Percentiles rank a stretch among this genome's conserved stretches.
Conservation (phyloP, 2,888 invertebrate species). For the Gerosis bhagava region DNA sequence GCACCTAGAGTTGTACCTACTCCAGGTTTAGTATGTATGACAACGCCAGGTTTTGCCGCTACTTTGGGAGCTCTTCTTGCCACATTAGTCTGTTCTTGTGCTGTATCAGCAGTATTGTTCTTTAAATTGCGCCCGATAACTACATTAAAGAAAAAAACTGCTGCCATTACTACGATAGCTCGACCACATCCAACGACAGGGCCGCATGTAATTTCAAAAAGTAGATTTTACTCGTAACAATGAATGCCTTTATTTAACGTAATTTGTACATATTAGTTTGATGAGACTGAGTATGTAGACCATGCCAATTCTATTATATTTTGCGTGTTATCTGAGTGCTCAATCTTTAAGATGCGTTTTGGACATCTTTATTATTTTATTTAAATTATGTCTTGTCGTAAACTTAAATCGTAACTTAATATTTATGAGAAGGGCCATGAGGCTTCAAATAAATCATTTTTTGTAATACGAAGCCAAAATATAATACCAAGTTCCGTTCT, state of each 20-base stretch:
- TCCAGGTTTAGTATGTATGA: slow-evolving; percentile 94
- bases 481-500: slow-evolving; percentile 21
- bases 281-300: slow-evolving; percentile 78
- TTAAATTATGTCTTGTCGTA: slow-evolving; percentile 14
- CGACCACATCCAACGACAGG: slow-evolving; percentile 68
- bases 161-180: slow-evolving; percentile 70
- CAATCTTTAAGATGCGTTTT: slow-evolving; percentile 39
- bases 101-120: slow-evolving; percentile 93
- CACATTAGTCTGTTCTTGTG: slow-evolving; percentile 92
- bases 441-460: slow-evolving; percentile 47
- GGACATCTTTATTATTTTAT: slow-evolving; percentile 18
- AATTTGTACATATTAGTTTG: slow-evolving; percentile 81
- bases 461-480: slow-evolving; percentile 9
- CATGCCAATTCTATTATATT: slow-evolving; percentile 65
- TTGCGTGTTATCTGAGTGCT: slow-evolving; percentile 62
- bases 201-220: slow-evolving; percentile 79
- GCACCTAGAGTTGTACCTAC: slow-evolving; percentile 83
- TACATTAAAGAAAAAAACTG: slow-evolving; percentile 78
- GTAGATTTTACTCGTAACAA: slow-evolving; percentile 87
- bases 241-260: slow-evolving; percentile 52
- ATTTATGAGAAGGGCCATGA: slow-evolving; percentile 29
- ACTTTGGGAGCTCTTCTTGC: slow-evolving; percentile 92
- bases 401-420: slow-evolving; percentile 13
- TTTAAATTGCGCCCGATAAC: slow-evolving; percentile 89
- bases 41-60: slow-evolving; percentile 95